These are phyloP conservation scores for Lontra canadensis DNA, from an alignment of 2,113 vertebrate species.

Conservation along the genomic window DNA sequence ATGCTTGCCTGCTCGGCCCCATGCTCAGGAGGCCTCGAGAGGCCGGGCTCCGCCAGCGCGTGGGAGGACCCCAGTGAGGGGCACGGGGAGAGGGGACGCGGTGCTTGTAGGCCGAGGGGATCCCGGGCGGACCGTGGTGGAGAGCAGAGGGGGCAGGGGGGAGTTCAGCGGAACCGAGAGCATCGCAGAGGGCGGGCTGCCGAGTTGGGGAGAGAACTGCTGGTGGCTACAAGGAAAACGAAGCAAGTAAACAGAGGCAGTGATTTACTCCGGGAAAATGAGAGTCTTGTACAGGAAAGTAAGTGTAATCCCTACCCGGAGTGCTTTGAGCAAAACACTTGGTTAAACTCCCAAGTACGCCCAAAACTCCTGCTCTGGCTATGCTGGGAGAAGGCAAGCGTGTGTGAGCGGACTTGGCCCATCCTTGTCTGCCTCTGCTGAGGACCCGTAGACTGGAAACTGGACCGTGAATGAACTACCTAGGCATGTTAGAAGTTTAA, in stretches of 20 bases:
- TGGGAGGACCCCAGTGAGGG: fast-evolving
- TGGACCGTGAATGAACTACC: fast-evolving
- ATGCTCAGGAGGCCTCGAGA: fast-evolving
- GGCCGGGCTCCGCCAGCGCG: fast-evolving
- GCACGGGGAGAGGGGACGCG: fast-evolving
- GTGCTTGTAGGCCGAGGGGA: background rate
- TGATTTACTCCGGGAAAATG: background rate
- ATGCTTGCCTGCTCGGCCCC: no score
- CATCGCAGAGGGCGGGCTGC: background rate
- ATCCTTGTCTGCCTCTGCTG: fast-evolving
- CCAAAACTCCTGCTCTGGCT: fast-evolving
- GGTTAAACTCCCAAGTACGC: fast-evolving
- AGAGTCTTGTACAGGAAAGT: background rate
- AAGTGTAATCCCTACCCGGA: fast-evolving
- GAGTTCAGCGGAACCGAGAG: background rate
- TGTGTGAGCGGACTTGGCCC: background rate
- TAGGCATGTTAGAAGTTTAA: fast-evolving
- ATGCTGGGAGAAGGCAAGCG: fast-evolving
- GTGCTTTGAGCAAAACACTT: fast-evolving
- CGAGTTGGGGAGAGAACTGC: background rate
- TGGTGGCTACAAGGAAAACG: background rate
- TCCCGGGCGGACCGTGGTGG: background rate
- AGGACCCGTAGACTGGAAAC: background rate
- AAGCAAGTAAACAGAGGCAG: background rate
- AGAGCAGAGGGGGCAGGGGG: background rate